Percentiles rank a stretch among this genome's conserved stretches.
phyloP scores from a whole-genome alignment of 2,888 invertebrate genomes.

The Blastobasis lacticolella region DNA sequence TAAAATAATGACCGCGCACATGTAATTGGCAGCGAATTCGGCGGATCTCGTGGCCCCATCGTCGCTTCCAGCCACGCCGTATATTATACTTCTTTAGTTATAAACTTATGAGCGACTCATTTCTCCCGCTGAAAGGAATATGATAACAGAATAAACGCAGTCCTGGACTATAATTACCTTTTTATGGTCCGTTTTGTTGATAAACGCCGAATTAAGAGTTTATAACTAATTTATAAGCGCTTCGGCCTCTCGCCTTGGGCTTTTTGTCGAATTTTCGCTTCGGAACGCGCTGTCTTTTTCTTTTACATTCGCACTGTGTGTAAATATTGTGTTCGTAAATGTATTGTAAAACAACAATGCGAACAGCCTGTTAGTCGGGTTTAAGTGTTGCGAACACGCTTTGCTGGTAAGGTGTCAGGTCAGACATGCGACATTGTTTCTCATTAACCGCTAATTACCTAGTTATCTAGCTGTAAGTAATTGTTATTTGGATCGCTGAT shows the following conservation, averaged over 20 bases:
- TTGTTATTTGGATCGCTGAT: too few relatives aligned
- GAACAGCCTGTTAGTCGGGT: too few relatives aligned
- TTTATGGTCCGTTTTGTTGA: slow-evolving; percentile 5
- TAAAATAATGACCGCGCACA: slow-evolving; percentile 53
- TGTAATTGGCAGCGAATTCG: slow-evolving; percentile 34
- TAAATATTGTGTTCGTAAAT: background rate
- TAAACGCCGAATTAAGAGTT: slow-evolving; percentile 8
- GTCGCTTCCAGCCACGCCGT: slow-evolving; percentile 2
- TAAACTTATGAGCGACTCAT: too few relatives aligned
- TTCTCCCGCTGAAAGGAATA: background rate
- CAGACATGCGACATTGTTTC: too few relatives aligned
- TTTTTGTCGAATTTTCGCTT: background rate
- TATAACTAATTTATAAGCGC: slow-evolving; percentile 1
- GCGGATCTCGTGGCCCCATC: slow-evolving; percentile 14
- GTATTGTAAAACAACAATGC: too few relatives aligned
- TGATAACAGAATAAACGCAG: background rate
- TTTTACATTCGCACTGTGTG: too few relatives aligned
- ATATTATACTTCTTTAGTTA: slow-evolving; percentile 7
- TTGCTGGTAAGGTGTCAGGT: too few relatives aligned
- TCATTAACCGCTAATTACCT: too few relatives aligned
- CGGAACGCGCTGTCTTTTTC: too few relatives aligned
- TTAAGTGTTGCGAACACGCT: too few relatives aligned
- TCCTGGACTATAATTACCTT: slow-evolving; percentile 6
- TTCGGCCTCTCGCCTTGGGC: background rate
- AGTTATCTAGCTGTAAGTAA: too few relatives aligned